Evolutionary conservation across 2,797 vertebrate genomes (phyloP).

Genomic region (Bryconaethiops microstoma): DNA sequence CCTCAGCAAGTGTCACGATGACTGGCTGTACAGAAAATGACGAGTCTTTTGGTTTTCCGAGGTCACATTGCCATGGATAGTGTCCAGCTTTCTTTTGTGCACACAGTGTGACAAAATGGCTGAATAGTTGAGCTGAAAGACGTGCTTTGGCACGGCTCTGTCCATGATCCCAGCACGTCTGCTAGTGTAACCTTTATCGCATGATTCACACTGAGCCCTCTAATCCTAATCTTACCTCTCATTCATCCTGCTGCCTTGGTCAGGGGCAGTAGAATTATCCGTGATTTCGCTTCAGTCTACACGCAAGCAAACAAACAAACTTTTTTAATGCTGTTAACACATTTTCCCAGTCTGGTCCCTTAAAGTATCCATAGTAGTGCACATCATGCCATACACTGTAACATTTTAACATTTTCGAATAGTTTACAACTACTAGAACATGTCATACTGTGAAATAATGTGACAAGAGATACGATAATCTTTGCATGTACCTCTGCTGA

Average conservation of each 20-base stretch:
- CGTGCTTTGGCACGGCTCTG: background rate
- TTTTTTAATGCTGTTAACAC: no score
- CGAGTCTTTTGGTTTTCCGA: background rate
- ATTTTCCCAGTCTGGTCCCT: no score
- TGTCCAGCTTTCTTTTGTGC: background rate
- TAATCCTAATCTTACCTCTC: conserved; percentile 21
- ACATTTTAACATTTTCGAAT: no score
- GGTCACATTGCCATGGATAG: background rate
- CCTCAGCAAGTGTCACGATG: background rate
- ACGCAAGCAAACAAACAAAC: background rate
- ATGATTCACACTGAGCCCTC: conserved; percentile 20
- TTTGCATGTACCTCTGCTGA: no score
- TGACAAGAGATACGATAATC: no score
- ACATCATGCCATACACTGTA: no score
- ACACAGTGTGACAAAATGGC: background rate
- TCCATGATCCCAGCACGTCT: conserved; percentile 21
- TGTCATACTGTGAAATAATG: no score
- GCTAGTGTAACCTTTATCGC: conserved; percentile 9
- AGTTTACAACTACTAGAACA: no score
- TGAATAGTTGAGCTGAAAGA: conserved; percentile 7
- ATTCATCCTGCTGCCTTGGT: conserved; percentile 15
- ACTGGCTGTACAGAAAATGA: background rate
- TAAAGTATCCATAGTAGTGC: no score
- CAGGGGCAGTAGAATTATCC: background rate
- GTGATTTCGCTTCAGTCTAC: background rate